Evolutionary conservation across 1,140 invertebrate species (phyloP).

Genomic region (Druon quercuslanigerum): DNA sequence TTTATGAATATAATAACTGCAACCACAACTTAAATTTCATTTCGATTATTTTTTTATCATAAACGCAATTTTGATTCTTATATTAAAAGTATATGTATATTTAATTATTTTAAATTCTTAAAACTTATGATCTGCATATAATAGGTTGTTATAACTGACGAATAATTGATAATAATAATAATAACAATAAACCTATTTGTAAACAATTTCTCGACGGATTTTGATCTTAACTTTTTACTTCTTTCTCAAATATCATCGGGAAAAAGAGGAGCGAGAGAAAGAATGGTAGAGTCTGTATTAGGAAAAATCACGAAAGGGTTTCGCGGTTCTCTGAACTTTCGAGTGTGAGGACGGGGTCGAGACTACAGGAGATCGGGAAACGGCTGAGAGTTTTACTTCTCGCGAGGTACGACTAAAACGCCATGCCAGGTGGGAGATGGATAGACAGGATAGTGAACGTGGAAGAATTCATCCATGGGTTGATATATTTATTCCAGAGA

Average conservation of each 20-base stretch:
- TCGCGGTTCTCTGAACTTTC: conserved; percentile 39
- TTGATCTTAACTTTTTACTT: no score
- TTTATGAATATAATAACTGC: no score
- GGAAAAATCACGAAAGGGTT: conserved; percentile 27
- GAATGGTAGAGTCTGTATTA: not conserved
- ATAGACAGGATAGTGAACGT: conserved; percentile 51
- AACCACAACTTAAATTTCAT: no score
- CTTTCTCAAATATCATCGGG: not conserved
- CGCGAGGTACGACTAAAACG: conserved; percentile 52
- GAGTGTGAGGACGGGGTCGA: conserved; percentile 49
- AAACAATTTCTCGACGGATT: no score
- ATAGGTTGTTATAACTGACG: no score
- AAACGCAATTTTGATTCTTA: no score
- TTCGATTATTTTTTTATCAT: no score
- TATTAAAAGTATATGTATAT: no score
- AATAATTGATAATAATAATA: no score
- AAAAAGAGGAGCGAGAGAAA: conserved; percentile 8
- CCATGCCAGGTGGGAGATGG: conserved; percentile 52
- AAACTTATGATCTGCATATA: no score
- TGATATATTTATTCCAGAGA: not conserved
- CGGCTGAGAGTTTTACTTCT: conserved; percentile 58
- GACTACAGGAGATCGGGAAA: conserved; percentile 58
- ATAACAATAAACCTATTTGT: no score
- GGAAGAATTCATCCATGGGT: conserved; percentile 53
- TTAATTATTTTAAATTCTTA: no score